These are phyloP conservation scores for Takifugu ocellatus DNA, from an alignment of 2,797 vertebrate genomes.

Conservation along the genomic window DNA sequence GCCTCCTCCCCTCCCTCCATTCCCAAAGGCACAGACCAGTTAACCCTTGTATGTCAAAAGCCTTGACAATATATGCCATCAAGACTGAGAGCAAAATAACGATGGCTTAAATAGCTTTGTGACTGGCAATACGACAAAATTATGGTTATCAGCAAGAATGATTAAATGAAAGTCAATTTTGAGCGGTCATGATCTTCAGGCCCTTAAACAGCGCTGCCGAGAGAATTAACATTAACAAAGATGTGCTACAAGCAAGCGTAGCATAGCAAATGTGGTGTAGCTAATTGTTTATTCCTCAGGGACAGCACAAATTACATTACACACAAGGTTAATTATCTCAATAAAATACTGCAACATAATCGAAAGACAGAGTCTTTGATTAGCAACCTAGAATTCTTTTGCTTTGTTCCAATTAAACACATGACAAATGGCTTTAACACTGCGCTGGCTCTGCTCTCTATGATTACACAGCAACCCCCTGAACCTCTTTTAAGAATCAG, in stretches of 20 bases:
- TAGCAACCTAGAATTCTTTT: slow-evolving; percentile 52
- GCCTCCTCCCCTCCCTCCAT: too few species aligned
- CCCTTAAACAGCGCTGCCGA: too few species aligned
- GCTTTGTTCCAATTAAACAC: slow-evolving; percentile 60
- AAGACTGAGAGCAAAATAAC: too few species aligned
- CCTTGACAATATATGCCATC: too few species aligned
- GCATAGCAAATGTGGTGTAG: slow-evolving; percentile 45
- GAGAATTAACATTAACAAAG: slow-evolving; percentile 18
- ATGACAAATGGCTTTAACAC: slow-evolving; percentile 61
- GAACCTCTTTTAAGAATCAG: slow-evolving; percentile 51
- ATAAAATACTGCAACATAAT: slow-evolving; percentile 50
- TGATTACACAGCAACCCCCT: slow-evolving; percentile 53
- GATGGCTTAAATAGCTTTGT: too few species aligned
- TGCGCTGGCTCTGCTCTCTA: slow-evolving; percentile 37
- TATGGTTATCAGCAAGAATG: too few species aligned
- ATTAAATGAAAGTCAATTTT: too few species aligned
- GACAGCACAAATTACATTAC: slow-evolving; percentile 48
- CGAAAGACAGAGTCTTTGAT: slow-evolving; percentile 63
- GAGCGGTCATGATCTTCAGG: too few species aligned
- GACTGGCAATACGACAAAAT: too few species aligned
- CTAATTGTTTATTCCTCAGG: slow-evolving; percentile 56
- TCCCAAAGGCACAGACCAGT: too few species aligned
- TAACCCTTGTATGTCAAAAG: too few species aligned
- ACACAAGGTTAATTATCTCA: slow-evolving; percentile 61
- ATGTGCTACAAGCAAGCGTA: slow-evolving; percentile 28